phyloP scores from a whole-genome alignment of 2,797 vertebrate species.

The Rhinella marina region DNA sequence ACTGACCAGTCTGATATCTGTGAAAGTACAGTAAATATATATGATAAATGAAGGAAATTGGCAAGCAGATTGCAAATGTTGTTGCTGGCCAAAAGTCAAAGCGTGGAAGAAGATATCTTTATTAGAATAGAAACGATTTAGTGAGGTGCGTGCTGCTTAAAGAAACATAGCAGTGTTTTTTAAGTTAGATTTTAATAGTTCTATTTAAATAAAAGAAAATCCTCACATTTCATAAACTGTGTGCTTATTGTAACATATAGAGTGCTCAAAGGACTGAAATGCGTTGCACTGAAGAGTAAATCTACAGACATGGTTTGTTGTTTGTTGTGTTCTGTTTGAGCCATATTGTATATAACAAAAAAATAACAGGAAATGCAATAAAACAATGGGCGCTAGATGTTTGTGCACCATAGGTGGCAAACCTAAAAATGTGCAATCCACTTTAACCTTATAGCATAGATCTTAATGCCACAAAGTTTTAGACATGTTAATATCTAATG shows the following conservation, averaged over 20 bases:
- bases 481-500: conserved; percentile 69
- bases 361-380: conserved; percentile 70
- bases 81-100: conserved; percentile 70
- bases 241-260: conserved; percentile 64
- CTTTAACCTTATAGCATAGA: conserved; percentile 64
- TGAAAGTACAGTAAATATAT: conserved; percentile 83
- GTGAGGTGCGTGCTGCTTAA: conserved; percentile 63
- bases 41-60: conserved; percentile 74
- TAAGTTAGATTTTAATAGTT: conserved; percentile 60
- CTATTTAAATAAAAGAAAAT: conserved; percentile 58
- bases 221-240: conserved; percentile 62
- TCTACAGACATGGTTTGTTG: conserved; percentile 64
- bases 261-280: conserved; percentile 34
- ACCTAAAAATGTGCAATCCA: conserved; percentile 64
- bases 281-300: conserved; percentile 55
- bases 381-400: conserved; percentile 68
- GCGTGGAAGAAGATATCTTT: conserved; percentile 60
- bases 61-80: conserved; percentile 71
- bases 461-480: conserved; percentile 69
- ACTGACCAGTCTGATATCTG: conserved; percentile 77
- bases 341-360: conserved; percentile 70
- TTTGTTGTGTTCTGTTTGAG: conserved; percentile 69
- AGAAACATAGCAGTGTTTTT: conserved; percentile 61
- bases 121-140: conserved; percentile 65
- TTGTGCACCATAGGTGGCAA: conserved; percentile 67